phyloP scores from a whole-genome alignment of 2,797 vertebrate species.

The Buceros bicornis region DNA sequence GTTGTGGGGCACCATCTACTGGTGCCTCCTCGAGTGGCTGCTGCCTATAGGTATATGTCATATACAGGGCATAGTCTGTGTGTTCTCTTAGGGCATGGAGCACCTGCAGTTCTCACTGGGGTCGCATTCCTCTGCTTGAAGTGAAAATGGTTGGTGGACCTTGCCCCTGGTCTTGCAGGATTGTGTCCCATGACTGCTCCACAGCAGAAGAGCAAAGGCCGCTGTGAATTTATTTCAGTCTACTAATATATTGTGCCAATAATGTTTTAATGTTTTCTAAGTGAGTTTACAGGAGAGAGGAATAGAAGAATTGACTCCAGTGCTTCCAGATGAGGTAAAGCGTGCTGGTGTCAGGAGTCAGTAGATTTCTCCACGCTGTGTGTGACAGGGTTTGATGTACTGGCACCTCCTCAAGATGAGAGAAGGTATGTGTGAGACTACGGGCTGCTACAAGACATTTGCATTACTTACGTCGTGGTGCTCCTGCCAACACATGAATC shows the following conservation, averaged over 20 bases:
- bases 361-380: background rate
- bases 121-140: background rate
- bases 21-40: background rate
- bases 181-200: background rate
- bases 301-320: background rate
- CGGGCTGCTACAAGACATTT: background rate
- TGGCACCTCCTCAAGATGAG: background rate
- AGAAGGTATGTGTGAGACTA: background rate
- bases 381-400: background rate
- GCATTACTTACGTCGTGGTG: background rate
- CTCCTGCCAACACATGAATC: background rate
- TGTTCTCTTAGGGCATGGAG: rapidly evolving
- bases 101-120: background rate
- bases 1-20: constrained; percentile 23
- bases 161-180: background rate
- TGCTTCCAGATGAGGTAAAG: background rate
- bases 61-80: background rate
- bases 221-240: background rate
- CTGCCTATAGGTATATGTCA: background rate
- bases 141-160: no score
- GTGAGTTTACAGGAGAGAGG: background rate
- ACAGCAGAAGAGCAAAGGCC: background rate
- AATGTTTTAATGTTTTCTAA: background rate
- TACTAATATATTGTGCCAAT: background rate
- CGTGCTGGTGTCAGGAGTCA: background rate